These are phyloP conservation scores for Agapostemon virescens DNA, from an alignment of 2,888 invertebrate species.

Conservation along the genomic window DNA sequence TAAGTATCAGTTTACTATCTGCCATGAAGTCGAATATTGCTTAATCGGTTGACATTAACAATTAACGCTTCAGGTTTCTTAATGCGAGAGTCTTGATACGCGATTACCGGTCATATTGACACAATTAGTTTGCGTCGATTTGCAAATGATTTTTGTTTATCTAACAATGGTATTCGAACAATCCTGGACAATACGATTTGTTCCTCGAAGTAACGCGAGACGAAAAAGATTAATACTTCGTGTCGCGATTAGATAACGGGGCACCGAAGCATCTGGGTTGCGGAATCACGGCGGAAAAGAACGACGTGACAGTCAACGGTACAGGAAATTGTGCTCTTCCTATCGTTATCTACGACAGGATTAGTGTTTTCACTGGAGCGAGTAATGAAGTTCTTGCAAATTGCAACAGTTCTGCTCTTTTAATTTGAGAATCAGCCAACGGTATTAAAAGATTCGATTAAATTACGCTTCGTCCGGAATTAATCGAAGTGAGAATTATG, in stretches of 20 bases:
- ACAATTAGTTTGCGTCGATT: too few relatives aligned
- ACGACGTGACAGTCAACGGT: background rate
- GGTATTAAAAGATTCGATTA: background rate
- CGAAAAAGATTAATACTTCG: background rate
- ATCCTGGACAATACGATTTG: background rate
- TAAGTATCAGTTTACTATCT: too few relatives aligned
- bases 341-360: conserved; percentile 12
- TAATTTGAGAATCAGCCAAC: background rate
- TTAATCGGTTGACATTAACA: too few relatives aligned
- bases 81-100: too few relatives aligned
- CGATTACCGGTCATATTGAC: too few relatives aligned
- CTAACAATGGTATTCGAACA: too few relatives aligned
- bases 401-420: background rate
- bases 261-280: conserved; percentile 1
- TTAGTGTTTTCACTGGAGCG: conserved; percentile 22
- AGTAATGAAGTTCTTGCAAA: conserved; percentile 2
- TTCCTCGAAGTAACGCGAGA: too few relatives aligned
- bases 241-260: conserved; percentile 12
- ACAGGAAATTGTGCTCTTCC: conserved; percentile 25
- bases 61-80: too few relatives aligned
- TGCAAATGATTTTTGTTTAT: too few relatives aligned
- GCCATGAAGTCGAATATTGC: too few relatives aligned
- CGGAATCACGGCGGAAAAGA: conserved; percentile 15
- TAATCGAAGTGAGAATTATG: background rate
- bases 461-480: background rate